Base-by-base conservation (phyloP, 2,888 invertebrate genomes). In the Meganola albula region DNA sequence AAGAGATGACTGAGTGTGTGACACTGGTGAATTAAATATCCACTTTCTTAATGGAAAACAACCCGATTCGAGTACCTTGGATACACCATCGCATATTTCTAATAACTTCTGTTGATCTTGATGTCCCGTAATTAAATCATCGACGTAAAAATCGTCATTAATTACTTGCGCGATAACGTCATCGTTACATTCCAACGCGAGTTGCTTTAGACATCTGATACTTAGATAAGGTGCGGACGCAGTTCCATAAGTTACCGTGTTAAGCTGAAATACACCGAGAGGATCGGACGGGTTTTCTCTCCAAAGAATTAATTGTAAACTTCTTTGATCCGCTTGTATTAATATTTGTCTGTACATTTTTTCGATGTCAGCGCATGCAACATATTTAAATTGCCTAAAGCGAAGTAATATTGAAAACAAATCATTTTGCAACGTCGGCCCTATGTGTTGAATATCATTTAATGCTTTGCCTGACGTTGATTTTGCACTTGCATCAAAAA, bases 331-430 rank as follows among this genome's bases (percentile, higher is more conserved):
- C 1, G 4, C 6, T 3, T 26, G 16, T 2, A 30, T 10, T 2
- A 14, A 16, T 2, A 30, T 11, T 10, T 30, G 23, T 8, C 30
- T 22, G 8, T 10, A 30, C 23, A 30, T 30, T 9, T 23, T 30
- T 8, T 30, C 30, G 9, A 30, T 11, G 7, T 30, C 30, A 3
- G 30, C 24, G 7, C 24, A 24, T 6, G 30, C 23, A 3, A 30
- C 30, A 4, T 30, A 30, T 8, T 16, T 23, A 24, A 24, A 30
- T 13, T 24, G 30, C 12, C 30, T n/a, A 8, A 30, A 30, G 1
- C 30, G 16, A 9, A 30, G 11, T 3, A 30, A 23, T 9, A 30
- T 30, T n/a, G n/a, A n/a, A n/a, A n/a, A n/a, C n/a, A n/a, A n/a
- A n/a, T n/a, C n/a, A n/a, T n/a, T n/a, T n/a, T n/a, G n/a, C n/a